Base-by-base conservation (phyloP, 2,888 invertebrate species). In the Drosophila greeni region DNA sequence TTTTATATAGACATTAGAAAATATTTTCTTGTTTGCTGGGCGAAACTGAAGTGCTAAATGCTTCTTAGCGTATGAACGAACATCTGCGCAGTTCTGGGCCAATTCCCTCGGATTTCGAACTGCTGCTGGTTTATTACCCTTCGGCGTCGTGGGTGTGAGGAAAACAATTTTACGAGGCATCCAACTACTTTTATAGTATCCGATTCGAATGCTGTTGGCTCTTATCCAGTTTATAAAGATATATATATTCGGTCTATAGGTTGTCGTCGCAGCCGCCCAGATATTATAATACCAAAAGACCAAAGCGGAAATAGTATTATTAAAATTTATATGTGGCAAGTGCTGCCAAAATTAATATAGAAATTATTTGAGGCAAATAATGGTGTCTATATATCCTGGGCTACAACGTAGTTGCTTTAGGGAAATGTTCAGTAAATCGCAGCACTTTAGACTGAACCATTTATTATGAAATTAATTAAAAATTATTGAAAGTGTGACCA, bases 161-260 rank as follows among this genome's bases (percentile, higher is more conserved):
- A 74, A 82, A 83, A 78, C 66, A 78, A 70, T 79, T 84, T 79
- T 69, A 79, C 72, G 82, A 84, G 84, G 67, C 76, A 65, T 64
- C 66, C 75, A 75, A 70, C 70, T 73, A 70, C 75, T 20, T 60
- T 58, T 72, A 66, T 80, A 83, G 70, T 81, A 83, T 81, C 66
- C 55, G 18, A 47, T 49, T 64, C 60, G 47, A 57, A 64, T 71
- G 53, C 42, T 42, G 52, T 62, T 78, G 68, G 76, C 71, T 59
- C 60, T 65, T 79, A 72, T 79, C 67, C 70, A 54, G 36, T 49
- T 48, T 47, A 56, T 56, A 43, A 31, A 51, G 49, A 48, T 55
- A 42, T 33, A 23, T 20, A 18, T 43, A 34, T 18, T 18, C 47
- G 23, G 9, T 45, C 43, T 74, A 65, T 61, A 61, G 45, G 36